Percentiles rank a stretch among this genome's conserved stretches.
Conservation (phyloP, 2,797 vertebrate genomes). For the Sciaenops ocellatus region DNA sequence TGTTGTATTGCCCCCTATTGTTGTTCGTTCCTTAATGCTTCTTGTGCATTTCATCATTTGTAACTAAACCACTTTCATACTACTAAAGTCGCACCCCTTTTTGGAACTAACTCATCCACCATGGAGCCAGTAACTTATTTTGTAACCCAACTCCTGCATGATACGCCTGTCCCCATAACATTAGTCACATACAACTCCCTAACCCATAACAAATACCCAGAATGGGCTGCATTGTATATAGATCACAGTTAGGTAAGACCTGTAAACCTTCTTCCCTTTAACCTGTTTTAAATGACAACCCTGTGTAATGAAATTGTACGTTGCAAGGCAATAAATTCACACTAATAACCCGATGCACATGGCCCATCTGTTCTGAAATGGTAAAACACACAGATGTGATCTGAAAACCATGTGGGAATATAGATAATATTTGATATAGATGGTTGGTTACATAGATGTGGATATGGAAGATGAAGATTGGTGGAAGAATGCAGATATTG, state of each 20-base stretch:
- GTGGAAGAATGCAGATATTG: slow-evolving; percentile 67
- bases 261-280: slow-evolving; percentile 51
- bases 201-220: slow-evolving; percentile 28
- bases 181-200: slow-evolving; percentile 13
- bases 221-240: slow-evolving; percentile 29
- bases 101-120: too few relatives aligned
- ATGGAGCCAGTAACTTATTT: background rate
- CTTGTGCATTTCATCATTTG: too few relatives aligned
- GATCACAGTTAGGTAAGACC: slow-evolving; percentile 42
- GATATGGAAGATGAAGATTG: slow-evolving; percentile 63
- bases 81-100: too few relatives aligned
- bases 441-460: slow-evolving; percentile 66
- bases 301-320: slow-evolving; percentile 67
- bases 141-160: background rate
- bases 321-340: slow-evolving; percentile 72
- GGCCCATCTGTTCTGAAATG: slow-evolving; percentile 75
- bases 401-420: slow-evolving; percentile 66
- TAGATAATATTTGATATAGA: slow-evolving; percentile 74
- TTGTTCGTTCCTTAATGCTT: too few relatives aligned
- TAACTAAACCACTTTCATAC: too few relatives aligned
- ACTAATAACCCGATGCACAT: slow-evolving; percentile 67
- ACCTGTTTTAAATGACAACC: slow-evolving; percentile 66
- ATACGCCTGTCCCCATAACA: slow-evolving; percentile 14
- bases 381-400: slow-evolving; percentile 68
- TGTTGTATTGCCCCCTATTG: too few relatives aligned